A percentile compares a stretch with the other conserved stretches of the same genome.
Evolutionary conservation across 1,140 invertebrate genomes (phyloP).

Genomic region (Drosophila yakuba): DNA sequence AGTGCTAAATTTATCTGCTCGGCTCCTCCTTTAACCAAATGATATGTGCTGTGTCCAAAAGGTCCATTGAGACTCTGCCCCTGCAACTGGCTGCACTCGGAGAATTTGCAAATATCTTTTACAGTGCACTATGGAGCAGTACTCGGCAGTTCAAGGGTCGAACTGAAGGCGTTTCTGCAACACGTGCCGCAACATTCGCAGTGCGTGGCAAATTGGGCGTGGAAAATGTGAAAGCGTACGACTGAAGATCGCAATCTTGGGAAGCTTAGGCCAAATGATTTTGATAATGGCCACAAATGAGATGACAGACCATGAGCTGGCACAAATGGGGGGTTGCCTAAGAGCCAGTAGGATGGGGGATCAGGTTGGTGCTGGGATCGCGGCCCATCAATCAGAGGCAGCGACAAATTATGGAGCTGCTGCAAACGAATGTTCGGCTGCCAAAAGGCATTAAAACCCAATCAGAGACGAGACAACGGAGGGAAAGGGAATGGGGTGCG

Average conservation of each 20-base stretch:
- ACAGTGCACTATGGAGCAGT: slow-evolving; percentile 6
- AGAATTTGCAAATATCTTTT: not conserved
- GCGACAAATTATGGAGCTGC: slow-evolving; percentile 59
- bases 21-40: slow-evolving; percentile 35
- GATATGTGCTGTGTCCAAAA: slow-evolving; percentile 32
- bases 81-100: slow-evolving; percentile 28
- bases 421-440: slow-evolving; percentile 59
- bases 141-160: slow-evolving; percentile 27
- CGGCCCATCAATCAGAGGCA: slow-evolving; percentile 42
- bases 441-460: slow-evolving; percentile 80
- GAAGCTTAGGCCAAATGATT: slow-evolving; percentile 58
- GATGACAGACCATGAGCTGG: slow-evolving; percentile 51
- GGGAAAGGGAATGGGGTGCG: not conserved
- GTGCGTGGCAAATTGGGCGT: slow-evolving; percentile 55
- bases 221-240: slow-evolving; percentile 67
- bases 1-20: slow-evolving; percentile 53
- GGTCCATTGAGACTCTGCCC: slow-evolving; percentile 31
- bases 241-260: slow-evolving; percentile 41
- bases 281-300: slow-evolving; percentile 69
- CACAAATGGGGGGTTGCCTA: slow-evolving; percentile 12
- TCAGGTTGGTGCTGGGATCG: slow-evolving; percentile 5
- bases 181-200: slow-evolving; percentile 50
- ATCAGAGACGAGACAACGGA: slow-evolving; percentile 47
- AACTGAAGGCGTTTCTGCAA: slow-evolving; percentile 35
- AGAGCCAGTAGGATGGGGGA: no score